A percentile compares a stretch with the other conserved stretches of the same genome.
Evolutionary conservation across 2,797 vertebrate species (phyloP).

Genomic region (Eutrigla gurnardus): DNA sequence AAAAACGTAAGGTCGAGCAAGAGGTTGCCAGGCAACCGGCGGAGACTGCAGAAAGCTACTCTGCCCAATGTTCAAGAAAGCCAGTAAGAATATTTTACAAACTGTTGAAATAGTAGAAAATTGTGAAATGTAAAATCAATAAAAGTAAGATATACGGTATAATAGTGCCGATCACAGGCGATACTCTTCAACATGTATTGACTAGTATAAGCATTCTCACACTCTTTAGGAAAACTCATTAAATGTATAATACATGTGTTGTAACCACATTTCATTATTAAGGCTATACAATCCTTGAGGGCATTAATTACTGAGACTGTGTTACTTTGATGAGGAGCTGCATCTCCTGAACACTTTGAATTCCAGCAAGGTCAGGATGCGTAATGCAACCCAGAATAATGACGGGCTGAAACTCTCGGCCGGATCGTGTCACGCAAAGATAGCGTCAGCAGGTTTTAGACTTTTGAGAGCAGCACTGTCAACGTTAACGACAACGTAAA

Average conservation of each 20-base stretch:
- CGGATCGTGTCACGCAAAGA: neutral
- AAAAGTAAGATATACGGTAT: neutral
- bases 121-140: neutral
- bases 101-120: neutral
- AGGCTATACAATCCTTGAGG: neutral
- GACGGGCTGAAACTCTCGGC: neutral
- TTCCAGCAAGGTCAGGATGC: neutral
- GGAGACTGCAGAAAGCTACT: neutral
- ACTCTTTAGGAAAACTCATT: slow-evolving; percentile 1
- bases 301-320: slow-evolving; percentile 9
- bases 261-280: neutral
- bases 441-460: neutral
- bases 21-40: slow-evolving; percentile 2
- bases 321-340: slow-evolving; percentile 11
- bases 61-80: neutral
- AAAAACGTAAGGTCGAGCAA: neutral
- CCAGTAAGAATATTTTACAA: neutral
- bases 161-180: neutral
- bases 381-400: neutral
- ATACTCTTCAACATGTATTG: neutral
- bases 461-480: too few species aligned
- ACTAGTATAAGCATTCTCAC: neutral
- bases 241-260: slow-evolving; percentile 9
- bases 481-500: neutral
- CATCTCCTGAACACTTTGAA: slow-evolving; percentile 4